A percentile compares a stretch with the other conserved stretches of the same genome.
phyloP scores from a whole-genome alignment of 1,140 invertebrate genomes.

The Sinella curviseta region DNA sequence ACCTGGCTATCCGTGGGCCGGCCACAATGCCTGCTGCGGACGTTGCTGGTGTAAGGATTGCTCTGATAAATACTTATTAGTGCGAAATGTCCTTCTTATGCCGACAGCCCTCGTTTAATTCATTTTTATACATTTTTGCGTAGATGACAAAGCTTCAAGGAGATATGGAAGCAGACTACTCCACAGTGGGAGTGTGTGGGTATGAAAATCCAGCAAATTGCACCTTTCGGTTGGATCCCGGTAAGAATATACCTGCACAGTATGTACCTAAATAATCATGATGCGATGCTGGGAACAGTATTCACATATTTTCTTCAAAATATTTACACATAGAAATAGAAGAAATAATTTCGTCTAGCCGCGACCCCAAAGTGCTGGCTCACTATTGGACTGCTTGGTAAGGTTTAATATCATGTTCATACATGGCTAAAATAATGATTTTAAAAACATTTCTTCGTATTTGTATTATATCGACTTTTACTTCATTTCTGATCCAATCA shows the following conservation, averaged over 20 bases:
- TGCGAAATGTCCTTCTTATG: not conserved
- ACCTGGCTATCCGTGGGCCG: constrained; percentile 38
- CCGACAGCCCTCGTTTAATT: not conserved
- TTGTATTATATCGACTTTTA: not conserved
- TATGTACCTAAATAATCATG: too few relatives aligned
- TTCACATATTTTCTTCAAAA: not conserved
- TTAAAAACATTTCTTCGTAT: constrained; percentile 57
- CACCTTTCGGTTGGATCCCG: not conserved
- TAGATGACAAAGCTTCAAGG: constrained; percentile 33
- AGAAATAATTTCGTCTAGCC: constrained; percentile 51
- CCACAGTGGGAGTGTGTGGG: constrained; percentile 42
- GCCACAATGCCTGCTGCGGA: constrained; percentile 31
- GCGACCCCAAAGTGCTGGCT: constrained; percentile 58
- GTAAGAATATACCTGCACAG: constrained; percentile 11
- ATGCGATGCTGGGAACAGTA: too few relatives aligned
- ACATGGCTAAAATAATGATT: constrained; percentile 56
- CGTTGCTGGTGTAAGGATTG: constrained; percentile 21
- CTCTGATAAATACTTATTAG: too few relatives aligned
- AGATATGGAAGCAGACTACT: constrained; percentile 39
- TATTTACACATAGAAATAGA: constrained; percentile 53
- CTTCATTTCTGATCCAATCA: not conserved
- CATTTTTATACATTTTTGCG: not conserved
- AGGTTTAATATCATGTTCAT: constrained; percentile 44
- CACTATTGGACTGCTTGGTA: constrained; percentile 67
- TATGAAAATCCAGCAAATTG: not conserved